Evolutionary conservation across 2,113 vertebrate genomes (phyloP), one percentile per base, ranked within the genome.

Genomic region (Montifringilla adamsi): DNA sequence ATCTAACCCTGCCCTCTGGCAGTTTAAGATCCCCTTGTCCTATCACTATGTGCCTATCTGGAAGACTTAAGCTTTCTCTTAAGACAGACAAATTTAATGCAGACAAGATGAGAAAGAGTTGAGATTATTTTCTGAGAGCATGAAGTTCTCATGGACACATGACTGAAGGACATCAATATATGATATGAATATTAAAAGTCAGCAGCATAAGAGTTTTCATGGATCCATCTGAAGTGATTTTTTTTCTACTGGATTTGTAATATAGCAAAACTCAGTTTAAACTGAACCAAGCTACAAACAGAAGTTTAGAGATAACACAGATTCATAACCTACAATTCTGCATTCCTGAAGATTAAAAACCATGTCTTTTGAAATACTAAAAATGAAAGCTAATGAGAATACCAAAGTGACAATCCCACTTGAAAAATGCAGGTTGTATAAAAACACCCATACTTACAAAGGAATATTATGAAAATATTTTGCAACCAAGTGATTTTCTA

Each of bases 301-400:
- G 30, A 87, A 89, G 27, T 15, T 55, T 41, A 59, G 39, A 88
- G 60, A 27, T n/a, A 89, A 75, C 24, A 69, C 0, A 83, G 53
- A 90, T 68, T 64, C 44, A 56, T 60, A 92, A 81, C 55, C 84
- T 68, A 72, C 35, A 89, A 68, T 87, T 90, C 84, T 12, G n/a
- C 60, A 89, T 81, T 88, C 80, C 44, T 84, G 52, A 75, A 84
- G 56, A 24, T 53, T 56, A 90, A 73, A 73, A 78, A 27, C 2
- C 13, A 27, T 13, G 18, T 55, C 21, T 90, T 91, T 56, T 68
- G 68, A 95, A 89, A 86, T 28, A 81, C 31, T 60, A 59, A 77
- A 89, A 87, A 88, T 37, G 41, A 92, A 84, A 81, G 31, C 22
- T 75, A 84, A 94, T 76, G 74, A 91, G 62, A 95, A 95, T 89